Conservation (phyloP, 2,113 vertebrate species). For the Shinisaurus crocodilurus region DNA sequence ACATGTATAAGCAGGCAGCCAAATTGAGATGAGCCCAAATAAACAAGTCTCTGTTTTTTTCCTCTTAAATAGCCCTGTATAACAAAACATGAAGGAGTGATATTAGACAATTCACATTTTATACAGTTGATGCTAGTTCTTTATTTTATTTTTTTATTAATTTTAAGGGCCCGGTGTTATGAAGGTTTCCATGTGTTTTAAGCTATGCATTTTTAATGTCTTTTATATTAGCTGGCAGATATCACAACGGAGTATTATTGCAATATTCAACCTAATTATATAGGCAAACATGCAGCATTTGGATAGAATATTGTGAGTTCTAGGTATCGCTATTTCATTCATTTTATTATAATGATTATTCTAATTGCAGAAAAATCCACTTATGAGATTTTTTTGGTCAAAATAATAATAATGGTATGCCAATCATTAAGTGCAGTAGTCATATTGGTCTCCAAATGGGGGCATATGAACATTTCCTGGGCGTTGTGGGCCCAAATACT, state of each 20-base stretch:
- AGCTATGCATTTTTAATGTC: conserved; percentile 63
- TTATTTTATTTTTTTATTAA: conserved; percentile 28
- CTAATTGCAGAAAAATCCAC: conserved; percentile 36
- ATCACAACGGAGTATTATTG: conserved; percentile 53
- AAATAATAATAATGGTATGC: conserved; percentile 12
- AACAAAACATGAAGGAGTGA: conserved; percentile 28
- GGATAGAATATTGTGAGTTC: conserved; percentile 42
- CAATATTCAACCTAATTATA: conserved; percentile 53
- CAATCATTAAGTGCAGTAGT: conserved; percentile 22
- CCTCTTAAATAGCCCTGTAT: conserved; percentile 36
- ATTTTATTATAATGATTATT: conserved; percentile 55
- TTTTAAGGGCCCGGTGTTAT: conserved; percentile 39
- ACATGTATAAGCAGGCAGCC: conserved; percentile 60
- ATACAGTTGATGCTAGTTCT: conserved; percentile 1
- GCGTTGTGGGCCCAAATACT: not conserved
- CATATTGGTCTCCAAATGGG: not conserved
- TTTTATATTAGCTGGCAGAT: conserved; percentile 63
- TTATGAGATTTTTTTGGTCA: conserved; percentile 42
- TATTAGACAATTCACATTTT: conserved; percentile 41
- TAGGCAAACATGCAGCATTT: conserved; percentile 45
- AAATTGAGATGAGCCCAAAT: conserved; percentile 44
- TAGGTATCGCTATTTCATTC: conserved; percentile 30
- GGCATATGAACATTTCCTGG: not conserved
- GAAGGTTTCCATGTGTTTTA: conserved; percentile 59
- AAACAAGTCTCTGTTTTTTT: conserved; percentile 29